These are phyloP conservation scores for Alouatta caraya DNA, from an alignment of 2,797 vertebrate species.

Conservation along the genomic window DNA sequence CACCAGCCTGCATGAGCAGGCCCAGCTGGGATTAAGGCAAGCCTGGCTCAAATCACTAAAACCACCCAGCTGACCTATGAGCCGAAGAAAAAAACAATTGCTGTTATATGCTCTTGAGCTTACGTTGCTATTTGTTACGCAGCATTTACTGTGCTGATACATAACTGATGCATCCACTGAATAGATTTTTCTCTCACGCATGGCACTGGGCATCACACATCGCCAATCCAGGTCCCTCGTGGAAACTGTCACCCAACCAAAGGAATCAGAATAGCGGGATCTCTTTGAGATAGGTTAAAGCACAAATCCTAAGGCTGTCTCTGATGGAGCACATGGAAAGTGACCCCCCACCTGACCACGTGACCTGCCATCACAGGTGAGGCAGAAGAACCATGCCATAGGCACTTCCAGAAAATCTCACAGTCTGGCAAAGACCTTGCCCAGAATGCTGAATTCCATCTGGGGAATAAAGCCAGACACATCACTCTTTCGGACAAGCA, in stretches of 20 bases:
- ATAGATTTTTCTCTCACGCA: neutral
- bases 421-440: constrained; percentile 6
- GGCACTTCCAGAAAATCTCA: constrained; percentile 15
- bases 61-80: neutral
- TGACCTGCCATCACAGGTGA: neutral
- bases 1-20: neutral
- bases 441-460: constrained; percentile 36
- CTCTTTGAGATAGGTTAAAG: neutral
- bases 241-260: neutral
- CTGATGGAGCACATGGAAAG: neutral
- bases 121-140: neutral
- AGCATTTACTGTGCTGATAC: fast-evolving
- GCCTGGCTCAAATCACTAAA: neutral
- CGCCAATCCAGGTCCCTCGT: neutral
- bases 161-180: too few species aligned
- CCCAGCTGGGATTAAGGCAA: neutral
- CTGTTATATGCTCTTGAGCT: neutral
- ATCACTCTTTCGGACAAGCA: constrained; percentile 70
- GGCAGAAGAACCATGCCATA: neutral
- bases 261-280: neutral
- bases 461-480: constrained; percentile 62
- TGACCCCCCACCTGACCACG: neutral
- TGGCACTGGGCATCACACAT: neutral
- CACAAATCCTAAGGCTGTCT: neutral
- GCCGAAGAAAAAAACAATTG: neutral